Base-by-base conservation (phyloP, 2,797 vertebrate genomes). In the Enteromius radiatus region DNA sequence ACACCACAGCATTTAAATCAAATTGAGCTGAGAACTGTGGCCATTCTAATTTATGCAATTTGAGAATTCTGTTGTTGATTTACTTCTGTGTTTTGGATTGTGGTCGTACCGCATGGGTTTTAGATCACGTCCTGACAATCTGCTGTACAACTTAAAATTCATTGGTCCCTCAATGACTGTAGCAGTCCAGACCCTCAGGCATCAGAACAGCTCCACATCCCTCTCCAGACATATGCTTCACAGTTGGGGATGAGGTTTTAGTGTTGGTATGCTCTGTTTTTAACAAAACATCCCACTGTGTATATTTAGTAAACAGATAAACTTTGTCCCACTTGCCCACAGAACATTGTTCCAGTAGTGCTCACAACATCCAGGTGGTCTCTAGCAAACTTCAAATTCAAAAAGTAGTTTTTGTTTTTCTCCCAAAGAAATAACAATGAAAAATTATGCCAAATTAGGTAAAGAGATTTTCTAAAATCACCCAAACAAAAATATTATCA, bases 131-230 rank as follows among this genome's bases (percentile, higher is more conserved):
- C 33, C 45, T 45, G 23, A 76, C 70, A 76, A 82, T 86, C 36
- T 73, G 47, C 65, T 83, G 68, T 86, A 79, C 31, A 80, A 82
- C 75, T 61, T 49, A 80, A 83, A 86, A 85, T 84, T 59, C 59
- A 81, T 81, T 82, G 70, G 78, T 86, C 82, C 79, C 82, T 71
- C 71, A 73, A 59, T 80, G 54, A 79, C 64, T 83, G 41, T 47
- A 69, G 54, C 76, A 33, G 64, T 74, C 73, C 43, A 78, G 68
- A 59, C 67, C 64, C 61, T 69, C 36, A 80, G 76, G 70, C 71
- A 67, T 69, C 43, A 81, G 23, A 45, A 26, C 45, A 26, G 10
- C 15, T 36, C 11, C 61, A 67, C 31, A 74, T 65, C 45, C 54
- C 59, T 64, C 59, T 61, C 38, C 31, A 47, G 78, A 80, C 70